These are phyloP conservation scores for Spea bombifrons DNA, from an alignment of 2,113 vertebrate species.

Conservation along the genomic window DNA sequence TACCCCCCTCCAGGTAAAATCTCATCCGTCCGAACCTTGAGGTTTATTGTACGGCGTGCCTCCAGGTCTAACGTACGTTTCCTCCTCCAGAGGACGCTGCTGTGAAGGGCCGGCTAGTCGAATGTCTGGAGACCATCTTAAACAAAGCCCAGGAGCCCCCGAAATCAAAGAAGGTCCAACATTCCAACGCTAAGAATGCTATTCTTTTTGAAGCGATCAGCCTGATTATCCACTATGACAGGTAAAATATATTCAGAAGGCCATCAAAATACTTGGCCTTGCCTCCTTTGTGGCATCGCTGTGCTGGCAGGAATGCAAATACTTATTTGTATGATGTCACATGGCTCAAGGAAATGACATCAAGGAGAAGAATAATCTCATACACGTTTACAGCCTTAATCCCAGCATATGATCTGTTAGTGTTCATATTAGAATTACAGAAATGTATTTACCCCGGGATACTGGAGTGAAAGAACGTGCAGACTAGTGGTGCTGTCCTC, in stretches of 20 bases:
- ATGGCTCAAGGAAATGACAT: no score
- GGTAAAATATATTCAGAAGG: constrained; percentile 52
- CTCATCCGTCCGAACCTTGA: not conserved
- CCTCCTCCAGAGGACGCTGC: constrained; percentile 75
- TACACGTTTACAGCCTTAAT: no score
- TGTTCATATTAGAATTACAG: no score
- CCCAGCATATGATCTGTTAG: no score
- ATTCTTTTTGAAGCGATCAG: constrained; percentile 89
- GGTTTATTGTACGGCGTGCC: not conserved
- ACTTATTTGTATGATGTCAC: no score
- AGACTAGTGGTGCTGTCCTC: no score
- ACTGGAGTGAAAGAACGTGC: no score
- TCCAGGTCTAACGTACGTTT: not conserved
- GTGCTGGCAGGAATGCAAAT: no score
- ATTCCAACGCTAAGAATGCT: constrained; percentile 91
- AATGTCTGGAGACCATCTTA: constrained; percentile 88
- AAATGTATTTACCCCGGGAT: no score
- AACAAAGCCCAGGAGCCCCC: constrained; percentile 93
- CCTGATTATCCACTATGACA: constrained; percentile 88
- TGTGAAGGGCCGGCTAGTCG: constrained; percentile 85
- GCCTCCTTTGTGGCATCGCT: no score
- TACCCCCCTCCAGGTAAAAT: constrained; percentile 74
- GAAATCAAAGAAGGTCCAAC: constrained; percentile 95
- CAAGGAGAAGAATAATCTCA: no score
- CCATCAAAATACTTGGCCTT: no score